Evolutionary conservation across 2,113 vertebrate genomes (phyloP), one percentile per base, ranked within the genome.

Genomic region (Gymnocephalus cernua): DNA sequence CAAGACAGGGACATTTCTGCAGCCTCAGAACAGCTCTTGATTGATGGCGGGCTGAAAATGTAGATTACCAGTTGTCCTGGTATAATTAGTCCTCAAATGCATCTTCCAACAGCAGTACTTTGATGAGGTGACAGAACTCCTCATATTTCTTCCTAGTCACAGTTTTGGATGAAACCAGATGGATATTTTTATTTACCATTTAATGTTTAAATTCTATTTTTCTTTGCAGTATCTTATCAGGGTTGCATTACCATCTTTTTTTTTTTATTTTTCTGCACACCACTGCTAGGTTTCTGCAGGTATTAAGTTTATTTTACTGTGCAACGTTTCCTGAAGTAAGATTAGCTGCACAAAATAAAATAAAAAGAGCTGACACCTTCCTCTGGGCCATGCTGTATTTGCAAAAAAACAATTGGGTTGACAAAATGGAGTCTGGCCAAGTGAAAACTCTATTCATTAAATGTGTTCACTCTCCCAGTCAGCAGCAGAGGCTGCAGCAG

Each of bases 391-490:
- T 6, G 80, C 47, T 77, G 72, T 64, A 66, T 85, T 80, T 82
- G 71, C 47, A 69, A n/a, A 38, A 69, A 74, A 74, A 69, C 77
- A 80, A 54, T 80, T 53, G 79, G 83, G 76, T 88, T 85, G 88
- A 88, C 74, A 77, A 88, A 90, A 80, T 65, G 53, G 72, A 85
- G 67, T 77, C 75, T 41, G 74, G 68, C 72, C 79, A 77, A 85
- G 87, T 79, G 82, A 73, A 83, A 86, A 87, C 38, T 76, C 62
- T 77, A 44, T 88, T 91, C 80, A 89, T 91, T 91, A 88, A 86
- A 89, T 87, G 25, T 88, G 86, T 62, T 84, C 80, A 77, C 19
- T 87, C 84, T 85, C 77, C 58, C 79, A 74, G 81, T 62, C 53
- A 41, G 86, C 74, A 12, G 72, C 66, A 25, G 41, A 7, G 14